Base-by-base conservation (phyloP, 2,797 vertebrate genomes). In the Halcyon chelicuti region DNA sequence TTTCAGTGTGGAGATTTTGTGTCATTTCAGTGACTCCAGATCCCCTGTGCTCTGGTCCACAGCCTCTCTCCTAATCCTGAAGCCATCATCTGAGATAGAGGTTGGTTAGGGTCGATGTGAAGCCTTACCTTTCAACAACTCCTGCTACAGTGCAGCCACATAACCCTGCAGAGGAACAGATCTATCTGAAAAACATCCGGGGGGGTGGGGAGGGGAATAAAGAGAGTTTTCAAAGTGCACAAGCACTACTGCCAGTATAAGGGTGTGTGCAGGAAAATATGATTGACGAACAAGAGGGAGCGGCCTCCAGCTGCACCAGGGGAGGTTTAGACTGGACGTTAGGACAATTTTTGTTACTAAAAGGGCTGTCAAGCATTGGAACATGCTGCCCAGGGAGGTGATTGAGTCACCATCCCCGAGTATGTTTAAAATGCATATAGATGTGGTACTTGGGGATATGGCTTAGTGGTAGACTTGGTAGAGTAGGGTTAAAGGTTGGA, bases 201-300 rank as follows among this genome's bases (percentile, higher is more conserved):
- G n/a, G 12, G 6, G 77, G n/a, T n/a, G n/a, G 16, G 31, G 8
- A 5, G 2, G 29, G 57, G 75, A 68, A 61, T 19, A 74, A 37
- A 16, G 28, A 46, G 14, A 78, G 4, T 26, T 75, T 62, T 82
- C 29, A 16, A 35, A 0, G 0, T 35, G 9, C 3, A 2, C 18
- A 40, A 33, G 65, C 37, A 60, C 73, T 75, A 28, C 33, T 86
- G 39, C 51, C n/a, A 57, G 61, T 22, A 61, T 8, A 75, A 68
- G 46, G 23, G 20, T 13, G 4, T 0, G 0, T 40, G 37, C 28
- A 86, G 60, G 29, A 52, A 86, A 54, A 35, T 14, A 28, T 17
- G 26, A 28, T 28, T 28, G 26, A 28, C 17, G 15, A 51, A 23
- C 49, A 51, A 28, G 26, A 51, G 49, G 49, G 49, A 51, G 26